These are phyloP conservation scores for Mercenaria mercenaria DNA, from an alignment of 1,140 invertebrate genomes.

Conservation along the genomic window DNA sequence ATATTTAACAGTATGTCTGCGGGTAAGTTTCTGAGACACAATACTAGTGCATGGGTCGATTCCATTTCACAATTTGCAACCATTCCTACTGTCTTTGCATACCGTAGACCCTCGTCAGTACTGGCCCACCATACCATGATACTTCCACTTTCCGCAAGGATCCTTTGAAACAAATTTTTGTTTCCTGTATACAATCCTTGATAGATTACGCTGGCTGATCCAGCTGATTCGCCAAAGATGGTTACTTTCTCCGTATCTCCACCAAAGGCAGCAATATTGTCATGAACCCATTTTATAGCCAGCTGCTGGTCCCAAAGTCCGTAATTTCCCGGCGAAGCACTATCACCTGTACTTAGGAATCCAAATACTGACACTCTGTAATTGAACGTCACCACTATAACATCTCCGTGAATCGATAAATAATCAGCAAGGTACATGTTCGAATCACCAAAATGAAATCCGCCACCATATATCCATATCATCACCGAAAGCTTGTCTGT, in stretches of 20 bases:
- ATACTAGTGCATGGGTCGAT: neutral
- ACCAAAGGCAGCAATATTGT: constrained; percentile 91
- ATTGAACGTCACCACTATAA: constrained; percentile 91
- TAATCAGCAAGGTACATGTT: constrained; percentile 95
- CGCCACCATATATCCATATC: constrained; percentile 98
- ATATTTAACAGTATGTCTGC: neutral
- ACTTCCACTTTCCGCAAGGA: constrained; percentile 48
- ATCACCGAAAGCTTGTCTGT: constrained; percentile 90
- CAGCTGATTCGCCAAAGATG: constrained; percentile 95
- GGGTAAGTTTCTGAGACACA: neutral
- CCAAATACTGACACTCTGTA: constrained; percentile 93
- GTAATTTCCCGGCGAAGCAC: constrained; percentile 76
- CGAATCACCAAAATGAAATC: constrained; percentile 95
- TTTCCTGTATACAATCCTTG: constrained; percentile 60
- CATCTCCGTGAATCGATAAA: constrained; percentile 92
- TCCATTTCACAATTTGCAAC: neutral
- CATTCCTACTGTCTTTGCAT: neutral
- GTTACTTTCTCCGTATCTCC: constrained; percentile 91
- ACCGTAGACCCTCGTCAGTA: neutral
- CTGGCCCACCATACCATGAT: neutral
- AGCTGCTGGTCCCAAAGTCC: constrained; percentile 89
- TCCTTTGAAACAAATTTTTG: constrained; percentile 60
- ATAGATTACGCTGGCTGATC: constrained; percentile 82
- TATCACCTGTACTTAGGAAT: constrained; percentile 88
- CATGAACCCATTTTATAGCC: constrained; percentile 91